A percentile compares a stretch with the other conserved stretches of the same genome.
phyloP scores from a whole-genome alignment of 1,140 invertebrate genomes.

The Lepidostoma basale region DNA sequence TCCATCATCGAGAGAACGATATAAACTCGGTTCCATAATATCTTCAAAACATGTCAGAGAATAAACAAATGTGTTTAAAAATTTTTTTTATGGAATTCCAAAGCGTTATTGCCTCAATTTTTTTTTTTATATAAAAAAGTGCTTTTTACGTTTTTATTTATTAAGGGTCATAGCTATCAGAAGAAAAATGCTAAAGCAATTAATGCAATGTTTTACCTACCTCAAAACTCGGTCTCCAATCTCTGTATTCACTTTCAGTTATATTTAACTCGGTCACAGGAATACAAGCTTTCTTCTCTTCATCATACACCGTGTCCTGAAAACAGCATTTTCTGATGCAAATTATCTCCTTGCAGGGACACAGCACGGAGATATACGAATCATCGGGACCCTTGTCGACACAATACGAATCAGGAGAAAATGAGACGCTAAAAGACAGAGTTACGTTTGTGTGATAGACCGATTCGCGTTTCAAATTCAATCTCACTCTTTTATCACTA shows the following conservation, averaged over 20 bases:
- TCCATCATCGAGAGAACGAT: no score
- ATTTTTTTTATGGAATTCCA: no score
- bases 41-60: no score
- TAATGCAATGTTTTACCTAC: no score
- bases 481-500: conserved; percentile 27
- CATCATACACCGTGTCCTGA: conserved; percentile 36
- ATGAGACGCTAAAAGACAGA: conserved; percentile 26
- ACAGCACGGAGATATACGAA: conserved; percentile 28
- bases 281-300: conserved; percentile 29
- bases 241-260: conserved; percentile 18
- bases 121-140: no score
- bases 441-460: conserved; percentile 33
- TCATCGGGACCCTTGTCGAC: conserved; percentile 29
- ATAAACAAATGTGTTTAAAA: no score
- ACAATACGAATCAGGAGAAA: conserved; percentile 37
- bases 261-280: conserved; percentile 18
- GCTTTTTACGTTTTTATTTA: no score
- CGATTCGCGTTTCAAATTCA: conserved; percentile 36
- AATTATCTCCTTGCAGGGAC: conserved; percentile 34
- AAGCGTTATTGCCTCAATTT: no score
- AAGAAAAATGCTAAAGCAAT: no score
- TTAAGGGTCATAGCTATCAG: no score
- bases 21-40: no score
- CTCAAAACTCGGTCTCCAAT: conserved; percentile 41
- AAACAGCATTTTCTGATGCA: conserved; percentile 43